Percentiles rank a stretch among this genome's conserved stretches.
These are phyloP conservation scores for Cyanoramphus novaezelandiae DNA, from an alignment of 2,113 vertebrate genomes.

Conservation along the genomic window DNA sequence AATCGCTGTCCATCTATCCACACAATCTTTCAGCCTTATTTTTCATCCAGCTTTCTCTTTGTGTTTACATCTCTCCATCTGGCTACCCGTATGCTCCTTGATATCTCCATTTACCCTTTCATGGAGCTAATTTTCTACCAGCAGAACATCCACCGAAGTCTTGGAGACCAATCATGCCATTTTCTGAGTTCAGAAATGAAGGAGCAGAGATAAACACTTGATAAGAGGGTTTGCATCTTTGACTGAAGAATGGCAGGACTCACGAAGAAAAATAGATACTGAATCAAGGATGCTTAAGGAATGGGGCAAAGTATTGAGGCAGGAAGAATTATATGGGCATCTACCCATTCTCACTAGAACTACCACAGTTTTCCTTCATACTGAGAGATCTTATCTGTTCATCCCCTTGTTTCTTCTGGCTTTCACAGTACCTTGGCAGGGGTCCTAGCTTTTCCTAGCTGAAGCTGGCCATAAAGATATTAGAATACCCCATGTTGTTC, in stretches of 20 bases:
- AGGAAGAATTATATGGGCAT: neutral
- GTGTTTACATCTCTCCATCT: slow-evolving; percentile 56
- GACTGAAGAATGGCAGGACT: neutral
- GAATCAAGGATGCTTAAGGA: neutral
- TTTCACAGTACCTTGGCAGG: neutral
- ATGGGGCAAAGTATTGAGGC: neutral
- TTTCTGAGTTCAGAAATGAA: neutral
- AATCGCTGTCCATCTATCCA: slow-evolving; percentile 59
- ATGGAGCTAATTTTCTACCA: slow-evolving; percentile 17
- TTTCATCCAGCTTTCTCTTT: slow-evolving; percentile 43
- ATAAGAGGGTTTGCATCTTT: neutral
- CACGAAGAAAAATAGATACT: neutral
- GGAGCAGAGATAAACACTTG: neutral
- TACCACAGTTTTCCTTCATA: neutral
- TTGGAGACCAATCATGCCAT: neutral
- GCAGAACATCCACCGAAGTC: neutral
- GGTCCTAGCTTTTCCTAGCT: neutral
- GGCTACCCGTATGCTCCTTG: slow-evolving; percentile 43
- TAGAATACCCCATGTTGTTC: neutral
- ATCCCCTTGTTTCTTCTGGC: neutral
- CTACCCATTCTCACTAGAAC: neutral
- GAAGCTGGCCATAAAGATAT: neutral
- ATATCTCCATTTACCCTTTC: slow-evolving; percentile 49
- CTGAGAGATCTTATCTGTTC: neutral
- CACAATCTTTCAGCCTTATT: slow-evolving; percentile 43